phyloP scores from a whole-genome alignment of 2,797 vertebrate genomes.

The Esox masquinongy region DNA sequence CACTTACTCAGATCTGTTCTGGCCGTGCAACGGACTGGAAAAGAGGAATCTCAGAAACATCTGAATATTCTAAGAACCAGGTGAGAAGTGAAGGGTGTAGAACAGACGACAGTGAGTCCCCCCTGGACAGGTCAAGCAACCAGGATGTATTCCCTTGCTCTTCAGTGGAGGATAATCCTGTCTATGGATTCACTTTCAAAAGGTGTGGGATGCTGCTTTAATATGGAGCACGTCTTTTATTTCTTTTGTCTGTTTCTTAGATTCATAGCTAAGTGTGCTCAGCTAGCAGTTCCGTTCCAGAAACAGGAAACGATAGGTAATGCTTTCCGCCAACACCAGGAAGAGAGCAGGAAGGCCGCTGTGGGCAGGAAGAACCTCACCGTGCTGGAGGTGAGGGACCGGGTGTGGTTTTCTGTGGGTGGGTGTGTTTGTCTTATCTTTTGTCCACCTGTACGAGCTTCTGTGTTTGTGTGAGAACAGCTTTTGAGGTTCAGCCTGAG shows the following conservation, averaged over 20 bases:
- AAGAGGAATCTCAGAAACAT: slow-evolving; percentile 71
- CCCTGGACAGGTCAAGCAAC: not conserved
- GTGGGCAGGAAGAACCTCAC: slow-evolving; percentile 51
- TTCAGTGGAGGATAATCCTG: not conserved
- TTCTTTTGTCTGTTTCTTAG: slow-evolving; percentile 38
- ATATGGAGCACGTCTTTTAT: no score
- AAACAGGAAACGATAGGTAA: slow-evolving; percentile 42
- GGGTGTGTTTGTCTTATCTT: not conserved
- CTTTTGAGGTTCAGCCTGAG: not conserved
- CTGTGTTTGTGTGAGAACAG: not conserved
- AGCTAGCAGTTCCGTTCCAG: slow-evolving; percentile 66
- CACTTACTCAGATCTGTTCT: slow-evolving; percentile 61
- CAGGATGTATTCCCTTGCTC: not conserved
- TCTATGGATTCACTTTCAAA: not conserved
- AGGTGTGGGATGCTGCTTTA: no score
- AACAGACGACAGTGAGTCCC: not conserved
- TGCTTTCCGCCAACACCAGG: slow-evolving; percentile 47
- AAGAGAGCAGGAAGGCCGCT: slow-evolving; percentile 59
- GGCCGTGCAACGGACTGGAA: slow-evolving; percentile 49
- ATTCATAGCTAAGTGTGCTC: slow-evolving; percentile 67
- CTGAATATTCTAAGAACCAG: slow-evolving; percentile 70
- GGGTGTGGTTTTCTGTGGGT: not conserved
- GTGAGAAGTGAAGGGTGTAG: slow-evolving; percentile 42
- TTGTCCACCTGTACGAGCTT: no score
- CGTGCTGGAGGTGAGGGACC: slow-evolving; percentile 58